These are phyloP conservation scores for Camponotus vicinus DNA, from an alignment of 1,140 invertebrate genomes.

Conservation along the genomic window DNA sequence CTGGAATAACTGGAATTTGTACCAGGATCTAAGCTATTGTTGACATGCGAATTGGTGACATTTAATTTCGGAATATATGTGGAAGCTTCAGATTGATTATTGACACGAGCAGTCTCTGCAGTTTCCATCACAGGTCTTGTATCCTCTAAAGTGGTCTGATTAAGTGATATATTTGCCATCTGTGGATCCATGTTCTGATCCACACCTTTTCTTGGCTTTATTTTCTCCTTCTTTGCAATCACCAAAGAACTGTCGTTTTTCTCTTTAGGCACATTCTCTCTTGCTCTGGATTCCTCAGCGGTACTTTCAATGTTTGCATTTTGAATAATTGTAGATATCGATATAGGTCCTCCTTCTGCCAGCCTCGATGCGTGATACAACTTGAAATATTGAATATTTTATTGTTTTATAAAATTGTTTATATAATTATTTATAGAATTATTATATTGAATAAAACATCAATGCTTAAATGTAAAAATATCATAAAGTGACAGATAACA, in stretches of 20 bases:
- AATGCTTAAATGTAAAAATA: background rate
- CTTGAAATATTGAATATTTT: constrained; percentile 25
- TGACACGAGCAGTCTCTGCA: background rate
- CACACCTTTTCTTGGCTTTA: constrained; percentile 70
- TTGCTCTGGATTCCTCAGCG: background rate
- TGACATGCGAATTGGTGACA: background rate
- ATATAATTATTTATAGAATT: background rate
- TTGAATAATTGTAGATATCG: background rate
- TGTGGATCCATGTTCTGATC: constrained; percentile 23
- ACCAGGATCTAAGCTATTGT: background rate
- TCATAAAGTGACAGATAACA: background rate
- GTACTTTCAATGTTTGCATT: background rate
- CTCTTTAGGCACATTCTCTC: constrained; percentile 44
- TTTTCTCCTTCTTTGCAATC: constrained; percentile 59
- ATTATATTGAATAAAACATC: constrained; percentile 1
- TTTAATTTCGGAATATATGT: constrained; percentile 24
- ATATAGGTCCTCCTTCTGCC: constrained; percentile 65
- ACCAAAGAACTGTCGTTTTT: constrained; percentile 41
- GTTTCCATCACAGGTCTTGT: constrained; percentile 26
- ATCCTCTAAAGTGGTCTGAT: constrained; percentile 1
- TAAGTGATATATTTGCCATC: background rate
- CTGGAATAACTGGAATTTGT: background rate
- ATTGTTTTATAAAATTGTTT: constrained; percentile 29
- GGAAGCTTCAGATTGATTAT: constrained; percentile 1
- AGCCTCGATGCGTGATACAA: background rate